A percentile compares a stretch with the other conserved stretches of the same genome.
phyloP scores from a whole-genome alignment of 2,888 invertebrate species.

The Philhelius pedissequus region DNA sequence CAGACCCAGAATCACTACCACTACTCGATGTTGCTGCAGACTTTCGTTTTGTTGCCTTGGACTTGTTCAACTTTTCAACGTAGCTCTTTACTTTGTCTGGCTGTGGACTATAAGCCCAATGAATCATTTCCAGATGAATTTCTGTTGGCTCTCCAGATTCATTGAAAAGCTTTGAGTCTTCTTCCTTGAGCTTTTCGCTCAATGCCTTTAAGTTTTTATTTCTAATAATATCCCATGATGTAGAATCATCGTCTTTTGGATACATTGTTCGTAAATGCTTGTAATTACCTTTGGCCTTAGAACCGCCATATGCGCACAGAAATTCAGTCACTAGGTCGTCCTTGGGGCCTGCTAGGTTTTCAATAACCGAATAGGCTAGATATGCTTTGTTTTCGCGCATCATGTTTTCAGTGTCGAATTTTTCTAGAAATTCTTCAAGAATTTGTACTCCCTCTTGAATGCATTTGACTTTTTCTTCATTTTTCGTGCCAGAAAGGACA shows the following conservation, averaged over 20 bases:
- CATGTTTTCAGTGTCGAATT: conserved; percentile 84
- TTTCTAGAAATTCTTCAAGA: conserved; percentile 87
- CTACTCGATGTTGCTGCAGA: conserved; percentile 70
- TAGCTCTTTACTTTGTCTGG: conserved; percentile 84
- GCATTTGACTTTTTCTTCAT: conserved; percentile 86
- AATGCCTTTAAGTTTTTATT: conserved; percentile 83
- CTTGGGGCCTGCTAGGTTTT: conserved; percentile 81
- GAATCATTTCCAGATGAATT: conserved; percentile 84
- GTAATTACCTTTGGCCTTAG: conserved; percentile 81
- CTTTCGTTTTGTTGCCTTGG: conserved; percentile 78
- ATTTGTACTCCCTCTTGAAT: conserved; percentile 86
- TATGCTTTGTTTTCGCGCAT: conserved; percentile 86
- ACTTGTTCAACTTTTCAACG: conserved; percentile 74
- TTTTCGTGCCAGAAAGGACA: conserved; percentile 87
- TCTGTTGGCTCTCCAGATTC: conserved; percentile 84
- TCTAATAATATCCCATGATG: conserved; percentile 88
- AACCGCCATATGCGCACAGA: conserved; percentile 85
- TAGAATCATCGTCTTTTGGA: conserved; percentile 80
- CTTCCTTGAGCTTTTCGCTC: conserved; percentile 81
- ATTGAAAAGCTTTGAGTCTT: conserved; percentile 82
- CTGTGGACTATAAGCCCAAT: conserved; percentile 89
- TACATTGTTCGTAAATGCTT: conserved; percentile 85
- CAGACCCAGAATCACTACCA: conserved; percentile 66
- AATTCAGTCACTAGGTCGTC: conserved; percentile 81
- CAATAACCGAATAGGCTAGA: conserved; percentile 82